phyloP scores from a whole-genome alignment of 2,113 vertebrate species.

The Puma concolor region DNA sequence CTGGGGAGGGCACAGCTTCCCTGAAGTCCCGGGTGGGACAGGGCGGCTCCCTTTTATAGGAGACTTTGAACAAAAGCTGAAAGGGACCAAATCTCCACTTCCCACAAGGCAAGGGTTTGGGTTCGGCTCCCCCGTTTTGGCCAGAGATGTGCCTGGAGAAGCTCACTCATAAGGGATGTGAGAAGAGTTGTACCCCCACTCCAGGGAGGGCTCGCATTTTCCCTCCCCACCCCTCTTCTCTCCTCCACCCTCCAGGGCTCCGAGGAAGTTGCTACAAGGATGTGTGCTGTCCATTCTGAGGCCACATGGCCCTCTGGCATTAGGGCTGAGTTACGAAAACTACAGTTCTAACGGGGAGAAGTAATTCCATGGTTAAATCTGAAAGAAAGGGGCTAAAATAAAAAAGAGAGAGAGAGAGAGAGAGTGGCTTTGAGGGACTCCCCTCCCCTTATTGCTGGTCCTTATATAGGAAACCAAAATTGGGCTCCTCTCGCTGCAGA shows the following conservation, averaged over 20 bases:
- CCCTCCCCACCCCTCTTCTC: fast-evolving
- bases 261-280: not conserved
- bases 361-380: not conserved
- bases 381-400: not conserved
- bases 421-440: not conserved
- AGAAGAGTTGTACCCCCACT: not conserved
- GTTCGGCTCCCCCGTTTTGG: not conserved
- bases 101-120: not conserved
- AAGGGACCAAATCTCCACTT: not conserved
- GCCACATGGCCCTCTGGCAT: not conserved
- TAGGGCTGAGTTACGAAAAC: not conserved
- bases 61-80: constrained; percentile 25
- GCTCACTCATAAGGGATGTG: not conserved
- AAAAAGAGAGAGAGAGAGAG: not conserved
- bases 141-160: not conserved
- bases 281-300: not conserved
- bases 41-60: constrained; percentile 8
- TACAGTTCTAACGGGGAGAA: not conserved
- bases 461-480: not conserved
- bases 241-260: not conserved
- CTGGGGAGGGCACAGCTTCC: constrained; percentile 60
- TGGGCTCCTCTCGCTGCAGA: not conserved
- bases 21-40: not conserved
- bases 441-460: not conserved
- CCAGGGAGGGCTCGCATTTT: not conserved